A percentile compares a stretch with the other conserved stretches of the same genome.
Evolutionary conservation across 64 coral and sea anemone species (phyloP).

Genomic region (Pachyseris speciosa): DNA sequence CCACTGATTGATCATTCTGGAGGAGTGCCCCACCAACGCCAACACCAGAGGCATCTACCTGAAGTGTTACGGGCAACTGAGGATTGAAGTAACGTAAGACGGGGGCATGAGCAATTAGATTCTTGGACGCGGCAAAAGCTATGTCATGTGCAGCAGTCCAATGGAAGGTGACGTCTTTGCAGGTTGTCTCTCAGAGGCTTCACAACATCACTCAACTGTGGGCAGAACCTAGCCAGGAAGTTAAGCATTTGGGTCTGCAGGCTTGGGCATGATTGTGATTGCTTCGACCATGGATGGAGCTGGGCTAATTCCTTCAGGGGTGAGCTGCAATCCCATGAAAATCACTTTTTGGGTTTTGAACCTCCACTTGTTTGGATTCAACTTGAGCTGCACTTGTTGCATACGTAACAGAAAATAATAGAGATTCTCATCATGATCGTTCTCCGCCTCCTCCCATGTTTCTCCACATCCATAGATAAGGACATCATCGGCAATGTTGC

Average conservation of each 20-base stretch:
- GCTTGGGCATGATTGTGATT: conserved; percentile 41
- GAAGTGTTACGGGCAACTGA: background rate
- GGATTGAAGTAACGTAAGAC: conserved; percentile 33
- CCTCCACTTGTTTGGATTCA: conserved; percentile 23
- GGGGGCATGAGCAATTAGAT: background rate
- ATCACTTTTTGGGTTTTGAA: conserved; percentile 21
- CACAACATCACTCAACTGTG: background rate
- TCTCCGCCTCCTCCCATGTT: background rate
- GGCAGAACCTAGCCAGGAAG: conserved; percentile 43
- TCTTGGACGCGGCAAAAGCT: too few relatives aligned
- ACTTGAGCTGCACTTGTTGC: conserved; percentile 37
- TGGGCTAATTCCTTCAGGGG: conserved; percentile 39
- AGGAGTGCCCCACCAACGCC: conserved; percentile 35
- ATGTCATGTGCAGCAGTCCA: too few relatives aligned
- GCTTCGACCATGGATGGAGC: conserved; percentile 53
- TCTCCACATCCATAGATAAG: too few relatives aligned
- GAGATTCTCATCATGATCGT: background rate
- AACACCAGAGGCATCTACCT: too few relatives aligned
- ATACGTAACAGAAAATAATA: background rate
- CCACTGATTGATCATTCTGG: conserved; percentile 34
- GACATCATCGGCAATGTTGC: background rate
- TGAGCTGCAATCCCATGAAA: conserved; percentile 26
- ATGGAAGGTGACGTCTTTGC: too few relatives aligned
- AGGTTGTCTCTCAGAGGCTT: too few relatives aligned
- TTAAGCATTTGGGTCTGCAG: conserved; percentile 37